Conservation (phyloP, 2,797 vertebrate species). For the Manis javanica region DNA sequence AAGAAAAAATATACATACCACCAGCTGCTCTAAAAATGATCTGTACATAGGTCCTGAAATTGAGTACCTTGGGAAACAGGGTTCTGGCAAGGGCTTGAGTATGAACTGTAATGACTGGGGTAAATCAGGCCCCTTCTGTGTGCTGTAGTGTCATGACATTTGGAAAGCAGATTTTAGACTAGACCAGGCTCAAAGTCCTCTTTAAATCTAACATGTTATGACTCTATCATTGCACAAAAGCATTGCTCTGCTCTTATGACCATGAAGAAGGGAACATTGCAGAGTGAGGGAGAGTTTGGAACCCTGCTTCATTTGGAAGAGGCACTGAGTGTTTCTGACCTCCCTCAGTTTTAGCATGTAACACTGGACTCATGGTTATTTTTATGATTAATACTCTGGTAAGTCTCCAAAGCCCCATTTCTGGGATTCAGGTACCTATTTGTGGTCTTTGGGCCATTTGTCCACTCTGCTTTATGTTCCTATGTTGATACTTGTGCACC, state of each 20-base stretch:
- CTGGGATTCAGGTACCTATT: slow-evolving; percentile 60
- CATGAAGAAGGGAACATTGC: background rate
- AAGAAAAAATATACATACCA: background rate
- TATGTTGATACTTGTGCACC: background rate
- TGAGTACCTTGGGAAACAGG: background rate
- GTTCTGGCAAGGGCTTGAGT: background rate
- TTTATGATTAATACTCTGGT: slow-evolving; percentile 82
- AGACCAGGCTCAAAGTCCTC: background rate
- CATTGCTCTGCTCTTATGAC: background rate
- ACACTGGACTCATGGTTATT: slow-evolving; percentile 38
- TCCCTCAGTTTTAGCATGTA: slow-evolving; percentile 56
- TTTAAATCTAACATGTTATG: background rate
- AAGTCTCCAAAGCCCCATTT: slow-evolving; percentile 50
- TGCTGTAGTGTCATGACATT: background rate
- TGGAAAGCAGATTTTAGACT: background rate
- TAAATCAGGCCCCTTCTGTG: background rate
- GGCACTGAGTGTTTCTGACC: background rate
- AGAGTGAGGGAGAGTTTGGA: background rate
- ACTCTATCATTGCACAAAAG: background rate
- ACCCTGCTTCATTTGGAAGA: background rate
- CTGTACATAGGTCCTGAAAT: background rate
- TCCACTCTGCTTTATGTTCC: background rate
- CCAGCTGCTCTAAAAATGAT: background rate
- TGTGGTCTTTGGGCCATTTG: background rate
- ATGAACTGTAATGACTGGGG: background rate